phyloP scores from a whole-genome alignment of 2,888 invertebrate genomes.

The Dorcus hopei region DNA sequence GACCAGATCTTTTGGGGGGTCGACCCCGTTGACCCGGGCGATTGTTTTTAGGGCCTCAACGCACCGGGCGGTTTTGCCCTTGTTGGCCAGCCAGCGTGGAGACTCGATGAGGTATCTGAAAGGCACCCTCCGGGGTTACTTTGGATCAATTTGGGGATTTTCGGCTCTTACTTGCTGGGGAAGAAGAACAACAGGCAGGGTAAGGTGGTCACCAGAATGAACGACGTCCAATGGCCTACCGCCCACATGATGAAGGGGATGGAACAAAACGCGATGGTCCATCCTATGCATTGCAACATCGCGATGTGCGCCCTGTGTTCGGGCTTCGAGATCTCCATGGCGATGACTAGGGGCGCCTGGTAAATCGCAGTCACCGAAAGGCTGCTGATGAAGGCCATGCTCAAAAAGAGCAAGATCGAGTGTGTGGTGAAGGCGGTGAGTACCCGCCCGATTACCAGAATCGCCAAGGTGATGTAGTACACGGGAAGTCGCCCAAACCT shows the following conservation, averaged over 20 bases:
- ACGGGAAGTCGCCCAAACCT: conserved; percentile 54
- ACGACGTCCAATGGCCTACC: conserved; percentile 51
- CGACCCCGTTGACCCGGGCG: conserved; percentile 54
- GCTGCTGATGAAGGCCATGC: conserved; percentile 48
- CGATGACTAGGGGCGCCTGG: conserved; percentile 52
- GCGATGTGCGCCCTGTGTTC: conserved; percentile 52
- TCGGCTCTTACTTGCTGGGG: conserved; percentile 45
- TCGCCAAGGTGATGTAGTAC: conserved; percentile 50
- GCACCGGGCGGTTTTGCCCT: conserved; percentile 52
- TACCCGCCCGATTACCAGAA: conserved; percentile 48
- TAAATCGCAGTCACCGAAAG: conserved; percentile 50
- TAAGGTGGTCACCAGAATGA: conserved; percentile 51
- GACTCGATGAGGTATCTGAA: conserved; percentile 61
- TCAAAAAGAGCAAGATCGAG: conserved; percentile 48
- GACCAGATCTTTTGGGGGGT: conserved; percentile 44
- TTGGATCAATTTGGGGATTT: not conserved
- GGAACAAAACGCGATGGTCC: conserved; percentile 52
- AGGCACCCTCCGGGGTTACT: not conserved
- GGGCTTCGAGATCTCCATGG: conserved; percentile 55
- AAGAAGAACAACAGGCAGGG: conserved; percentile 50
- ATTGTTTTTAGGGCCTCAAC: conserved; percentile 54
- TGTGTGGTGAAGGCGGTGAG: conserved; percentile 45
- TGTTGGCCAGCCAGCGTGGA: conserved; percentile 61
- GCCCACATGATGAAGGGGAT: conserved; percentile 55
- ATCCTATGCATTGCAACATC: conserved; percentile 53